Conservation (phyloP, 2,113 vertebrate species). For the Melanerpes aurifrons region DNA sequence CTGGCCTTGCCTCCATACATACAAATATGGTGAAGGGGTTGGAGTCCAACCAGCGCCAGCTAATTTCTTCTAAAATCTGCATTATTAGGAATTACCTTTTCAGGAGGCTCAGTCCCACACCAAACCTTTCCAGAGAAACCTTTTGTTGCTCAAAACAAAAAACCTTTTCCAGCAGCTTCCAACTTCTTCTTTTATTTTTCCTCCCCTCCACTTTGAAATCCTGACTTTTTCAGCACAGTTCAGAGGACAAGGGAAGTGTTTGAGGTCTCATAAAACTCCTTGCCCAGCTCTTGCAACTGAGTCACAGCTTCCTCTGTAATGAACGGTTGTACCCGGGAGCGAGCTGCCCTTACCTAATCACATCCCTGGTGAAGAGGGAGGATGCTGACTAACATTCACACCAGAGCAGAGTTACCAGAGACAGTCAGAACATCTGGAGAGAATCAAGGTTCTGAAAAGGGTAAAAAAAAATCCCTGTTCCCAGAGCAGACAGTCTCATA, state of each 20-base stretch:
- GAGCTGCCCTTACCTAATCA: not conserved
- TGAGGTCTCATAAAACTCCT: not conserved
- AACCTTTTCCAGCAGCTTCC: not conserved
- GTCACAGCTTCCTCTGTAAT: not conserved
- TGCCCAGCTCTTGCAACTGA: not conserved
- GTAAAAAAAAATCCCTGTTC: not conserved
- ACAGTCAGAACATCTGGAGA: conserved; percentile 35
- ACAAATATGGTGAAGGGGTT: not conserved
- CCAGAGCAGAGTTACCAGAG: not conserved
- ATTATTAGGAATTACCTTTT: not conserved
- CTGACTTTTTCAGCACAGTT: not conserved
- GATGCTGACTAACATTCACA: not conserved
- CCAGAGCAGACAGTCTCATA: conserved; percentile 12
- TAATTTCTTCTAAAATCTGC: not conserved
- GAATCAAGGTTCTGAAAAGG: not conserved
- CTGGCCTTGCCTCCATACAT: accelerated
- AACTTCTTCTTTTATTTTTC: not conserved
- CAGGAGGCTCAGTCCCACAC: not conserved
- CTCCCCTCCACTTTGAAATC: not conserved
- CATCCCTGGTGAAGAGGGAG: not conserved
- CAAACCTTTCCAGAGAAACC: not conserved
- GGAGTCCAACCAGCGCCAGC: not conserved
- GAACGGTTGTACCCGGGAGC: not conserved
- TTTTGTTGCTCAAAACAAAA: not conserved
- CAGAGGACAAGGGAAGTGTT: not conserved